Evolutionary conservation across 2,113 vertebrate species (phyloP), one percentile per base, ranked within the genome.

Genomic region (Elachura formosa): DNA sequence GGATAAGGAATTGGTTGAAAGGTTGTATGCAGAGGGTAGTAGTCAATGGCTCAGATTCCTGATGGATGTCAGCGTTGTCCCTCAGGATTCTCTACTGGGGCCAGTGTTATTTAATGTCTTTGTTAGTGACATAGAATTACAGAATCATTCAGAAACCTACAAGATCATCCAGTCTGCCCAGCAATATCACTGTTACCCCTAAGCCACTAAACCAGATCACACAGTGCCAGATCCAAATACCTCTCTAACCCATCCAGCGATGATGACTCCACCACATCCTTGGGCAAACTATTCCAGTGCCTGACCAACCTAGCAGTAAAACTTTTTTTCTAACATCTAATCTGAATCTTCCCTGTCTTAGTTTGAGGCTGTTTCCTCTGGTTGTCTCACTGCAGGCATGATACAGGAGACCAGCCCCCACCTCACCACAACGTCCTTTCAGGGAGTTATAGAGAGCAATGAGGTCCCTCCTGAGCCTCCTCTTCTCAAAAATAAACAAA

Each of bases 351-450:
- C 9, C 41, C 12, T 5, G 0, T 51, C 59, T 73, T 43, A n/a
- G 5, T 34, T 72, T 72, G 12, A 49, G 10, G 26, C 31, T 16
- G 23, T 56, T 79, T 43, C 18, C 22, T 64, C 26, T 72, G 26
- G 31, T 72, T 19, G 14, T 64, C 5, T 49, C 33, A 56, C 31
- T 64, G 33, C 13, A 64, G 43, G 14, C 1, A 0, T 14, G 10
- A 26, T 28, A 21, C 15, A n/a, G 43, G 33, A 58, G 33, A 66
- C 25, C 0, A 0, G 22, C 7, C 33, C 26, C 9, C 8, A 17
- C 23, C 4, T 45, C 22, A 38, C 36, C 43, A 21, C 33, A 58
- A 4, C 19, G 28, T 58, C 23, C 33, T 58, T 51, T 66, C 43
- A 33, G 43, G 43, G 5, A 64, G 33, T 16, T 43, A 10, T 64